phyloP scores from a whole-genome alignment of 2,113 vertebrate species.

The Taurulus bubalis region DNA sequence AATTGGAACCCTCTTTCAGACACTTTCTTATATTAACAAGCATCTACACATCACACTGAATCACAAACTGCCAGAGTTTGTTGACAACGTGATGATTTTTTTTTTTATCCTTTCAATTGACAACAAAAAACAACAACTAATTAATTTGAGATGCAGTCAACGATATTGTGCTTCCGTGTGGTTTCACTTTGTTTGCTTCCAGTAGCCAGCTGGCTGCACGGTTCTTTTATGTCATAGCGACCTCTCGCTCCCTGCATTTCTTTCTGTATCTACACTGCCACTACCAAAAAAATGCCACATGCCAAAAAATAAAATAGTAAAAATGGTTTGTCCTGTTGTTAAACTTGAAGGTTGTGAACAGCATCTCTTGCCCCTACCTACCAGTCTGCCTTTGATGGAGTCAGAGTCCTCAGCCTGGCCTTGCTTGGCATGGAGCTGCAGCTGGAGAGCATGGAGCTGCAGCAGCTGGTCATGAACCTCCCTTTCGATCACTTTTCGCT shows the following conservation, averaged over 20 bases:
- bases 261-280: not conserved
- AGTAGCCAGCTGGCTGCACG: not conserved
- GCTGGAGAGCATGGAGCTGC: constrained; percentile 94
- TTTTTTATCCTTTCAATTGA: no score
- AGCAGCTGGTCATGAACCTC: constrained; percentile 97
- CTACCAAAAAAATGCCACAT: not conserved
- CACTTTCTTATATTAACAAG: not conserved
- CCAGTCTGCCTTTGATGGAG: constrained; percentile 94
- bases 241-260: not conserved
- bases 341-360: not conserved
- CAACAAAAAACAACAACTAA: no score
- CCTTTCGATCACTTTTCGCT: constrained; percentile 90
- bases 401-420: constrained; percentile 92
- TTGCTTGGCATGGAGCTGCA: constrained; percentile 93
- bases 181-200: not conserved
- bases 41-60: no score
- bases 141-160: not conserved
- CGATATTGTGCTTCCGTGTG: not conserved
- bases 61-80: no score
- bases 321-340: not conserved
- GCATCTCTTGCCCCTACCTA: constrained; percentile 71
- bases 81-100: no score
- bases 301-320: not conserved
- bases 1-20: not conserved
- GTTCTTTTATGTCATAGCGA: not conserved